phyloP scores from a whole-genome alignment of 2,888 invertebrate genomes.

The Nemotelus pantherinus region DNA sequence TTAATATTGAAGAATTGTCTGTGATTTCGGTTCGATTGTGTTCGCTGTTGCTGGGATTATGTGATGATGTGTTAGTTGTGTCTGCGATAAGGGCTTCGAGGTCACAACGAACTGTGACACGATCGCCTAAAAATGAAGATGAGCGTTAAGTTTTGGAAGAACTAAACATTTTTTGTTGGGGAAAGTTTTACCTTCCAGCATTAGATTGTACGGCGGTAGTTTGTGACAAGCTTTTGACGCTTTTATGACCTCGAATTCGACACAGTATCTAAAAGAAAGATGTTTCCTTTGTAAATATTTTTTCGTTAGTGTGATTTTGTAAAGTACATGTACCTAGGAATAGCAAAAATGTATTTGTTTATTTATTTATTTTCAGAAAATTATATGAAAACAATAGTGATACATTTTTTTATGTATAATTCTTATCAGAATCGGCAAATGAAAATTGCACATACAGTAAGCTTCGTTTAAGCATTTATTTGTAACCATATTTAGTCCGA shows the following conservation, averaged over 20 bases:
- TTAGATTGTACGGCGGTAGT: constrained; percentile 75
- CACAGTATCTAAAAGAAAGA: constrained; percentile 80
- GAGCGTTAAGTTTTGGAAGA: neutral
- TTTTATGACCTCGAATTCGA: constrained; percentile 84
- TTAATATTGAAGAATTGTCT: constrained; percentile 52
- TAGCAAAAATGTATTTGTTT: neutral
- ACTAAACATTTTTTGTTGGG: neutral
- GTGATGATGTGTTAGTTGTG: constrained; percentile 41
- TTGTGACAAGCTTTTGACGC: constrained; percentile 83
- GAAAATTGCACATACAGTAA: too few relatives aligned
- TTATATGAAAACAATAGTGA: too few relatives aligned
- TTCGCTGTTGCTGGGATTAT: constrained; percentile 46
- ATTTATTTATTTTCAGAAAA: neutral
- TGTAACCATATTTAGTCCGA: too few relatives aligned
- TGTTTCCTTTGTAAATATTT: constrained; percentile 11
- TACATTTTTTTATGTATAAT: too few relatives aligned
- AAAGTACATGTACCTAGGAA: neutral
- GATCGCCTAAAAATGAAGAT: constrained; percentile 70
- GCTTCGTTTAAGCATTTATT: too few relatives aligned
- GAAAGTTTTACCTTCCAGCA: constrained; percentile 74
- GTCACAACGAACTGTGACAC: constrained; percentile 85
- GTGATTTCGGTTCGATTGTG: constrained; percentile 51
- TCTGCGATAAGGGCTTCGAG: constrained; percentile 77
- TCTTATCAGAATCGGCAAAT: too few relatives aligned
- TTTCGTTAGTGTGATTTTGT: neutral